These are phyloP conservation scores for Trachymyrmex septentrionalis DNA, from an alignment of 1,140 invertebrate genomes.

Conservation along the genomic window DNA sequence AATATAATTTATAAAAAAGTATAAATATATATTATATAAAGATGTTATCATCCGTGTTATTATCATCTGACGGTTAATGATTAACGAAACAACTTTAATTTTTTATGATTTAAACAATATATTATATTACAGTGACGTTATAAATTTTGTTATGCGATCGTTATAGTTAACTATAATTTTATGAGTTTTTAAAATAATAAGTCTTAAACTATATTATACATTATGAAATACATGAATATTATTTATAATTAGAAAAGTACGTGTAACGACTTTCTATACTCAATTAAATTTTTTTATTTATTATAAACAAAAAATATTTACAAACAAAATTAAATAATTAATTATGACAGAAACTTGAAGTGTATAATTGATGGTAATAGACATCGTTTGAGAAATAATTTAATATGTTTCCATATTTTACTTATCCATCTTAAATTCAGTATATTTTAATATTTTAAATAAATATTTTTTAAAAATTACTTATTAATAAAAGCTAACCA, in stretches of 20 bases:
- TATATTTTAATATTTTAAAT: background rate
- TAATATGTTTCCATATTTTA: background rate
- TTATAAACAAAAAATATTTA: background rate
- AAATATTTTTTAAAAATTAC: constrained; percentile 1
- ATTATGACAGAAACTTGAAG: background rate
- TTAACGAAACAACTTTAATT: background rate
- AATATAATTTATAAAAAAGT: background rate
- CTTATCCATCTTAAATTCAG: background rate
- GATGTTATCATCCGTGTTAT: background rate
- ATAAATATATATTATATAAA: background rate
- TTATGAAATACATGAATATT: background rate
- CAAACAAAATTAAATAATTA: constrained; percentile 4
- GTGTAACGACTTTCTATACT: background rate
- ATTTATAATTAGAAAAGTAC: background rate
- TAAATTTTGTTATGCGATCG: background rate
- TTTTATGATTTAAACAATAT: background rate
- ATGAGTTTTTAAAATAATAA: background rate
- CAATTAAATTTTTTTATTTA: background rate
- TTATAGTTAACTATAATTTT: background rate
- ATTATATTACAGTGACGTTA: background rate
- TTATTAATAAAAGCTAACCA: constrained; percentile 12
- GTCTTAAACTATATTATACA: constrained; percentile 2
- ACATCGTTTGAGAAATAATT: background rate
- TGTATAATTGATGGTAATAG: background rate
- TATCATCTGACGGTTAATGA: constrained; percentile 15